These are phyloP conservation scores for Drosophila subpulchrella DNA, from an alignment of 1,140 invertebrate species.

Conservation along the genomic window DNA sequence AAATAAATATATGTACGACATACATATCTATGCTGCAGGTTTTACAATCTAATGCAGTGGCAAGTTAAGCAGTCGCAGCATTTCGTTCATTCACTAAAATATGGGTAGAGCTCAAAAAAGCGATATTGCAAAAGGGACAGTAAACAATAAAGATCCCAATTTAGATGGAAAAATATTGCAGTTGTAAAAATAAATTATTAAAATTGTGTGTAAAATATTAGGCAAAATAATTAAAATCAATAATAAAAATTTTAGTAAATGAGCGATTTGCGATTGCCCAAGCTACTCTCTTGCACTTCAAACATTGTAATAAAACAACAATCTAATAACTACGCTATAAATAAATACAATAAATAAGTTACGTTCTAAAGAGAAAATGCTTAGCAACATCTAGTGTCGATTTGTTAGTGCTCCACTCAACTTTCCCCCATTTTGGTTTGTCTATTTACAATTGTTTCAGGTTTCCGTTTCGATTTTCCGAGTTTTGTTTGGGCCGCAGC, in stretches of 20 bases:
- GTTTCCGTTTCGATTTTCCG: conserved; percentile 17
- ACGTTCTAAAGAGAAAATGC: conserved; percentile 60
- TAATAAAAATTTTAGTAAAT: conserved; percentile 14
- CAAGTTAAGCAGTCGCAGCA: conserved; percentile 20
- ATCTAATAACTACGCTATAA: conserved; percentile 68
- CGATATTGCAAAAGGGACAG: background rate
- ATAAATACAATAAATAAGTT: conserved; percentile 81
- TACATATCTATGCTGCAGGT: conserved; percentile 38
- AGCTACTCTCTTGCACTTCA: conserved; percentile 31
- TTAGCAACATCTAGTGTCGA: conserved; percentile 53
- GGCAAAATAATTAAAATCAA: background rate
- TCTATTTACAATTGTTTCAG: conserved; percentile 67
- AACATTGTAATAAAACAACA: conserved; percentile 81
- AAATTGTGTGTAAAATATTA: background rate
- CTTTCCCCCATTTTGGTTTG: conserved; percentile 28
- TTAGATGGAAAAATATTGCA: background rate
- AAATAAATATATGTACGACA: conserved; percentile 55
- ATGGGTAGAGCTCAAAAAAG: background rate
- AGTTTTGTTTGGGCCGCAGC: conserved; percentile 8
- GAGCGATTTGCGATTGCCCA: conserved; percentile 33
- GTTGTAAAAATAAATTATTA: background rate
- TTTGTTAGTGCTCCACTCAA: conserved; percentile 30
- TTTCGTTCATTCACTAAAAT: conserved; percentile 17
- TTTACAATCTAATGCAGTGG: conserved; percentile 46
- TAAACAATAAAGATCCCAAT: background rate